phyloP scores from a whole-genome alignment of 2,888 invertebrate genomes.

The Cheilosia urbana region DNA sequence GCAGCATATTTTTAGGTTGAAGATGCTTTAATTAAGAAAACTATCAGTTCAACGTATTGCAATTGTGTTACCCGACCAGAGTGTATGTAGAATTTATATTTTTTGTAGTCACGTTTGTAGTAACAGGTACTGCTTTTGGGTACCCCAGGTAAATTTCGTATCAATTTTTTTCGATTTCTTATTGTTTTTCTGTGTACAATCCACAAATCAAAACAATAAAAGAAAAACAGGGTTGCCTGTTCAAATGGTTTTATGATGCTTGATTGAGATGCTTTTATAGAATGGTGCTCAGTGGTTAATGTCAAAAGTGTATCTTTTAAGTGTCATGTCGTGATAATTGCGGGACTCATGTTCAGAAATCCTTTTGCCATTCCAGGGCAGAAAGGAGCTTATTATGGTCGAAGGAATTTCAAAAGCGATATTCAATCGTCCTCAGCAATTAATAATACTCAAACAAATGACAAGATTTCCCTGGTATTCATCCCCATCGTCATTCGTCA shows the following conservation, averaged over 20 bases:
- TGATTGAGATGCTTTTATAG: background rate
- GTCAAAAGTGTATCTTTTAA: too few relatives aligned
- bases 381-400: too few relatives aligned
- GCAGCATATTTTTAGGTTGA: background rate
- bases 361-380: too few relatives aligned
- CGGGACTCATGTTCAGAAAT: too few relatives aligned
- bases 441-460: too few relatives aligned
- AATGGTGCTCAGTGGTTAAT: background rate
- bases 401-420: too few relatives aligned
- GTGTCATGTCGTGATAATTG: too few relatives aligned
- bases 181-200: constrained; percentile 31
- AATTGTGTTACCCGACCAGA: constrained; percentile 25
- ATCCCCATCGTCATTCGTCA: too few relatives aligned
- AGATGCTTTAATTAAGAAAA: constrained; percentile 10
- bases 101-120: background rate
- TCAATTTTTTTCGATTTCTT: background rate
- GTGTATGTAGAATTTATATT: background rate
- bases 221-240: background rate
- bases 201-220: constrained; percentile 45
- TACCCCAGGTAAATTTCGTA: background rate
- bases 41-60: constrained; percentile 30
- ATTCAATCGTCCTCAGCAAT: too few relatives aligned
- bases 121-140: background rate
- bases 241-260: constrained; percentile 17
- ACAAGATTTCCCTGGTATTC: too few relatives aligned